Base-by-base conservation (phyloP, 2,888 invertebrate species). In the Drosophila subsilvestris region DNA sequence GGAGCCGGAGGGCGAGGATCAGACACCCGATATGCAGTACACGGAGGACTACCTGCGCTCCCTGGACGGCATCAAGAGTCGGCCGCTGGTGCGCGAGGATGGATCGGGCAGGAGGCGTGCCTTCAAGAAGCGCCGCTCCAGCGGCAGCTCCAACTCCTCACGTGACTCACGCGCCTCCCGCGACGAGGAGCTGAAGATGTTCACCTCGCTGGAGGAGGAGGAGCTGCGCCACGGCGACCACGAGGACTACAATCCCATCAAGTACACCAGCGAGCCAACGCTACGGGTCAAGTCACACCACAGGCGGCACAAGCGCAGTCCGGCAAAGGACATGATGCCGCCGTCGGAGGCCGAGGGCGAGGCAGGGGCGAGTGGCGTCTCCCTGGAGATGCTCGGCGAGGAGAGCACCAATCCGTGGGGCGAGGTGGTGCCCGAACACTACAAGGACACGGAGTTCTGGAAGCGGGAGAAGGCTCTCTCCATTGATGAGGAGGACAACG, bases 51-150 rank as follows among this genome's bases (percentile, higher is more conserved):
- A 93, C 76, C 84, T 93, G 49, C 90, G 93, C 91, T 94, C 94
- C 81, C 93, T 95, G 89, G 95, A 95, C 91, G 95, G 95, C 80
- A 93, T 95, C 86, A 94, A 94, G 91, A 93, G 91, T 86, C 93
- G 94, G 74, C 94, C 94, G 62, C 90, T 94, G 82, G 93, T 94
- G 90, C 93, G 94, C 75, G 94, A 93, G 90, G 94, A 94, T 91
- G 94, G 94, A 76, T 94, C 94, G 76, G 94, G 94, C 74, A 92
- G 94, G 45, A 92, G 94, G 71, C 93, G 94, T 68, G 94, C 94
- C 84, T 94, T 94, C 89, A 94, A 93, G 90, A 94, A 94, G 80
- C 93, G 94, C 43, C 93, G 93, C 71, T 94, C 94, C 45, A 94
- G 94, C 74, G 91, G 91, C 37, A 92, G 92, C 37, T 94, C 94